Conservation (phyloP, 2,113 vertebrate genomes). For the Plestiodon gilberti region DNA sequence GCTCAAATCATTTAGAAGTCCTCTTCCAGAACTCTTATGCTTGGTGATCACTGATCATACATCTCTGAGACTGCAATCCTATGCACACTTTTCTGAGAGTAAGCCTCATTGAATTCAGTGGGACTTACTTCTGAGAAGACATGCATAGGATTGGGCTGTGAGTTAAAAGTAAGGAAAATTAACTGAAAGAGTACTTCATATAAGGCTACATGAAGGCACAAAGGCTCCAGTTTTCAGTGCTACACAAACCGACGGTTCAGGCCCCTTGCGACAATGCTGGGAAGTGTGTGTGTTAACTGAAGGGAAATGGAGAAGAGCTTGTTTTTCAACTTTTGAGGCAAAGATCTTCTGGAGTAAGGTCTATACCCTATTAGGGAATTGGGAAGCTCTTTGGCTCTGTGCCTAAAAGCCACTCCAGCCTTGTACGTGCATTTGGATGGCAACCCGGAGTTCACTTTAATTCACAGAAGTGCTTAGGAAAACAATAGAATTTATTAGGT, state of each 20-base stretch:
- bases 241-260: not conserved
- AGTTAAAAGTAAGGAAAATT: not conserved
- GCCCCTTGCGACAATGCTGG: constrained; percentile 25
- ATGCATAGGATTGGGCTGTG: too few relatives aligned
- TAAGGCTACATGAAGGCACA: not conserved
- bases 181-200: not conserved
- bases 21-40: not conserved
- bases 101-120: too few relatives aligned
- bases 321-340: constrained; percentile 40
- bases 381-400: constrained; percentile 64
- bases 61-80: too few relatives aligned
- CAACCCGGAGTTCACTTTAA: constrained; percentile 66
- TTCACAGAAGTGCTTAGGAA: constrained; percentile 68
- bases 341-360: constrained; percentile 60
- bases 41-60: not conserved
- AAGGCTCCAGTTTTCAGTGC: not conserved
- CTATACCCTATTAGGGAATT: constrained; percentile 72
- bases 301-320: constrained; percentile 50
- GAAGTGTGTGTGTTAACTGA: constrained; percentile 53
- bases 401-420: constrained; percentile 73
- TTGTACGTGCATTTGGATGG: constrained; percentile 64
- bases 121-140: too few relatives aligned
- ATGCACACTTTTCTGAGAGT: too few relatives aligned
- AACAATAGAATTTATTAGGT: constrained; percentile 63
- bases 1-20: not conserved